Base-by-base conservation (phyloP, 2,797 vertebrate genomes). In the Eospalax fontanierii region DNA sequence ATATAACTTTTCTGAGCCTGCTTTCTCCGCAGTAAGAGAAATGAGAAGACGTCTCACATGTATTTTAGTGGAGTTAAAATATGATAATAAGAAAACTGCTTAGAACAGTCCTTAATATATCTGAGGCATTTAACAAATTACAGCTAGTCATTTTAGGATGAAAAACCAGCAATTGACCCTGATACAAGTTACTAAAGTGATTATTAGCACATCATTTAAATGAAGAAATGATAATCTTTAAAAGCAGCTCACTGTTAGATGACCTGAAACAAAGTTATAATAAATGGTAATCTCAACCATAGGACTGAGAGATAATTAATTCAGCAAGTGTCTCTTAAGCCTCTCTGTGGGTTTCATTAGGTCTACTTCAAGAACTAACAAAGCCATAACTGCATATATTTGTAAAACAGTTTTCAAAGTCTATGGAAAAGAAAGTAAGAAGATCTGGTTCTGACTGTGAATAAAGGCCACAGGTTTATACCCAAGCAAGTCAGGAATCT, bases 271-370 rank as follows among this genome's bases (percentile, higher is more conserved):
- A 59, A 84, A 80, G 61, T 90, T 93, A 57, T 38, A 85, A 91
- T 85, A 96, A 89, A 87, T 35, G 35, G 22, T 82, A 89, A 91
- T 95, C 26, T 96, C 70, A 87, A 11, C 50, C 74, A 90, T 74
- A 96, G 28, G 46, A 83, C 21, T 90, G 21, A 89, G 63, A 89
- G 46, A 82, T 70, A 78, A 87, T 63, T 63, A 63, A 74, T 81
- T 89, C 57, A 75, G 8, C 70, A 71, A 63, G 28, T 70, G 3
- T 92, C 85, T 35, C 12, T 38, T 66, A 63, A 74, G 28, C 6
- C 46, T 79, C 33, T 79, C 4, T 33, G 24, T 75, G 50, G 63
- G 16, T 92, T 50, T 96, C 79, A 81, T 22, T 78, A 78, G 50
- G 33, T 91, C 35, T 84, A n/a, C 4, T 35, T 65, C 70, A 86